These are phyloP conservation scores for Lepidochitona cinerea DNA, from an alignment of 2,888 invertebrate genomes.

Conservation along the genomic window DNA sequence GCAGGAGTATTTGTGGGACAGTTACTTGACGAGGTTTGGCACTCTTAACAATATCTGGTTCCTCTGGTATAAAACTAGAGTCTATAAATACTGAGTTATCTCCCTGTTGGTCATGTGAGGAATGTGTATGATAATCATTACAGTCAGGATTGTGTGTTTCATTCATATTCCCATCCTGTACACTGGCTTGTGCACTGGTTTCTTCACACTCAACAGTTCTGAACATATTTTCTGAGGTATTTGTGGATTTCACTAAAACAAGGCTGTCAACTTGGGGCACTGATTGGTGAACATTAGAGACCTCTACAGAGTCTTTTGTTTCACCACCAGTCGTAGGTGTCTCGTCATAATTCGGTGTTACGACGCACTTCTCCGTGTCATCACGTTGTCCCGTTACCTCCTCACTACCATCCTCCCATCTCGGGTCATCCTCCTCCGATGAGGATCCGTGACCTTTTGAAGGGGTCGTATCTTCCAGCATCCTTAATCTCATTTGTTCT, in stretches of 20 bases:
- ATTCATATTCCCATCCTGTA: not conserved
- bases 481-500: constrained; percentile 49
- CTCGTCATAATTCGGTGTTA: not conserved
- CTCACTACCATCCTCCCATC: not conserved
- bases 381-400: not conserved
- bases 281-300: too few species aligned
- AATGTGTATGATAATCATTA: not conserved
- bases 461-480: constrained; percentile 38
- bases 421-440: not conserved
- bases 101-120: not conserved
- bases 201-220: not conserved
- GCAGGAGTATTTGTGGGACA: constrained; percentile 42
- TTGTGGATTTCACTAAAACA: not conserved
- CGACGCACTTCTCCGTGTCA: not conserved
- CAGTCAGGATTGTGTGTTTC: not conserved
- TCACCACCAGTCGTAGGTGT: not conserved
- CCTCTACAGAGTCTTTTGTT: not conserved
- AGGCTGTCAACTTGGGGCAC: too few species aligned
- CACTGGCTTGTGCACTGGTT: not conserved
- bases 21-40: constrained; percentile 76
- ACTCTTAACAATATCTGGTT: constrained; percentile 94
- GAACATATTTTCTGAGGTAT: not conserved
- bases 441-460: not conserved
- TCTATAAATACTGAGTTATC: not conserved
- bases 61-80: constrained; percentile 62